These are phyloP conservation scores for Littorina saxatilis DNA, from an alignment of 1,140 invertebrate species.

Conservation along the genomic window DNA sequence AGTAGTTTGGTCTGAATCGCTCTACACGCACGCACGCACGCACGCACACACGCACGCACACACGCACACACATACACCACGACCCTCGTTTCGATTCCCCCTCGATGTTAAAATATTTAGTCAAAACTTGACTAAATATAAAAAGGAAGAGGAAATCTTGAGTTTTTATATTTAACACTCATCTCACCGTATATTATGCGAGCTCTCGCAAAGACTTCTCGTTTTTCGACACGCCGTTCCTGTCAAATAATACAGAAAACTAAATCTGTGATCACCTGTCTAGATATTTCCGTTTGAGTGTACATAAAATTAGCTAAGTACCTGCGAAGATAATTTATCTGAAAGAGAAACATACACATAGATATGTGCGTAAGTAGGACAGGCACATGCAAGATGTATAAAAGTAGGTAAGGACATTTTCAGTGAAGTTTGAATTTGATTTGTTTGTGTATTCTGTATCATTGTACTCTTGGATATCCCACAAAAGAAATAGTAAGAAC, in stretches of 20 bases:
- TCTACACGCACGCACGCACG: constrained; percentile 19
- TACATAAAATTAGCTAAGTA: not conserved
- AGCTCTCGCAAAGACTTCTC: constrained; percentile 3
- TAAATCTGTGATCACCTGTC: not conserved
- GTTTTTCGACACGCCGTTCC: not conserved
- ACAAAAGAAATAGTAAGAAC: no score
- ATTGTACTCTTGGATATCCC: no score
- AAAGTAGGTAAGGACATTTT: no score
- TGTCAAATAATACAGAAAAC: not conserved
- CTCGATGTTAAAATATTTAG: no score
- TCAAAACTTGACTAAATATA: not conserved
- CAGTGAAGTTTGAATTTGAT: no score
- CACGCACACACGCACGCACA: constrained; percentile 17
- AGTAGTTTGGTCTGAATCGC: no score
- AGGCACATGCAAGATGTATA: not conserved
- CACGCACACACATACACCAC: not conserved
- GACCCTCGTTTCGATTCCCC: no score
- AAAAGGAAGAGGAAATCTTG: not conserved
- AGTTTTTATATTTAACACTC: no score
- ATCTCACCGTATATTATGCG: not conserved
- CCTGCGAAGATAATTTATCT: not conserved
- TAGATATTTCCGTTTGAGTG: no score
- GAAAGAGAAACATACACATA: not conserved
- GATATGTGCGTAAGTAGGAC: not conserved
- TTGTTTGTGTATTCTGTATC: no score